Base-by-base conservation (phyloP, 1,140 invertebrate species). In the Macrotrachela quadricornifera region DNA sequence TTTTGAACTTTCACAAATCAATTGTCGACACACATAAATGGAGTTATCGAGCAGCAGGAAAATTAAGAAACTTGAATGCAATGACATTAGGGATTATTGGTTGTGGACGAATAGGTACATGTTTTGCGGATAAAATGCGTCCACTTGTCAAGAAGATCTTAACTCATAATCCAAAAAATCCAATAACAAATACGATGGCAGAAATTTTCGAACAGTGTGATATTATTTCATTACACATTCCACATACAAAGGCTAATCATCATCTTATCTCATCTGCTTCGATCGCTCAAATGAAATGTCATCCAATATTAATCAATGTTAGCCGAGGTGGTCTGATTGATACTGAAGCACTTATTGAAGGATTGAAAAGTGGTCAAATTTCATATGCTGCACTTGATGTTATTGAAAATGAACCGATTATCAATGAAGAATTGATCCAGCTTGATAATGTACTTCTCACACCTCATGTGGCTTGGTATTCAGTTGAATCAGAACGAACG, bases 361-460 rank as follows among this genome's bases (percentile, higher is more conserved):
- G 50, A 11, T 43, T 51, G 18, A 46, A 45, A 36, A 45, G 42
- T 4, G 43, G 43, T 45, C 45, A 51, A 46, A 46, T 51, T 18
- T 42, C 42, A 9, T 42, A 43, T n/a, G 50, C 50, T 46, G 50
- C 42, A 45, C 17, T 51, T 21, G 50, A 51, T 46, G 50, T 51
- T 8, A 45, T 45, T 39, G 50, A 51, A 51, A 45, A 51, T 38
- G 50, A 51, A 46, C n/a, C n/a, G n/a, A n/a, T n/a, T n/a, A n/a
- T n/a, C n/a, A n/a, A n/a, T n/a, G n/a, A n/a, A n/a, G n/a, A 40
- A 40, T 10, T 9, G 14, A 40, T 40, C 9, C 39, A n/a, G n/a
- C n/a, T n/a, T n/a, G n/a, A n/a, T n/a, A n/a, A n/a, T n/a, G n/a
- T n/a, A n/a, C n/a, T n/a, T n/a, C n/a, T n/a, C n/a, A n/a, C n/a